Conservation (phyloP, 2,113 vertebrate species). For the Phalacrocorax carbo region DNA sequence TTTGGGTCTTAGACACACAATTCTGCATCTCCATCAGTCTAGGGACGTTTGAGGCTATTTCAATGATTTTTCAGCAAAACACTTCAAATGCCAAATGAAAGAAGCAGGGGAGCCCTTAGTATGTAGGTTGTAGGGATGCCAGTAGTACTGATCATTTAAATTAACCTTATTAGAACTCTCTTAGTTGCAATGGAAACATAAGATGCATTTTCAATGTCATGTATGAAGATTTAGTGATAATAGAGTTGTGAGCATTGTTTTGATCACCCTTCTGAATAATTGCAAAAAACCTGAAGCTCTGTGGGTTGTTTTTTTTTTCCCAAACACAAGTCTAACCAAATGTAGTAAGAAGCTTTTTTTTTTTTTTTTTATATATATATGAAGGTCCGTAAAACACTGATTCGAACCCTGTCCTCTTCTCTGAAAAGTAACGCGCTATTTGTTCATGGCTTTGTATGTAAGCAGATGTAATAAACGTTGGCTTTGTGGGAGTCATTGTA, state of each 20-base stretch:
- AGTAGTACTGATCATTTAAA: background rate
- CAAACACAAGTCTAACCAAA: background rate
- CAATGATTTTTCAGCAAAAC: background rate
- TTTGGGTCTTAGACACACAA: background rate
- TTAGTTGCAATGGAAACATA: background rate
- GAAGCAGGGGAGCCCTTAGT: background rate
- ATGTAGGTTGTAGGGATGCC: background rate
- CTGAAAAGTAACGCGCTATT: background rate
- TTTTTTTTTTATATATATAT: background rate
- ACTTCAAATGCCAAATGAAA: background rate
- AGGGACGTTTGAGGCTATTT: background rate
- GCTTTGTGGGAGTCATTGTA: background rate
- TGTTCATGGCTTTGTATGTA: background rate
- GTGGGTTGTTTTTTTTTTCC: background rate
- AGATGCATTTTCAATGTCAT: background rate
- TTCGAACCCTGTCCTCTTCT: background rate
- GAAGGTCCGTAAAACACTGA: background rate
- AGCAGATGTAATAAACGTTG: background rate
- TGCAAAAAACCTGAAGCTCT: background rate
- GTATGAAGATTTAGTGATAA: background rate
- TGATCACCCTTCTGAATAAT: background rate
- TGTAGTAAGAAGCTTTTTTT: background rate
- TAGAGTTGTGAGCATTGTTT: background rate
- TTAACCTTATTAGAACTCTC: background rate
- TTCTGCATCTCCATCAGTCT: background rate